Evolutionary conservation across 2,113 vertebrate species (phyloP), one percentile per base, ranked within the genome.

Genomic region (Xenus cinereus): DNA sequence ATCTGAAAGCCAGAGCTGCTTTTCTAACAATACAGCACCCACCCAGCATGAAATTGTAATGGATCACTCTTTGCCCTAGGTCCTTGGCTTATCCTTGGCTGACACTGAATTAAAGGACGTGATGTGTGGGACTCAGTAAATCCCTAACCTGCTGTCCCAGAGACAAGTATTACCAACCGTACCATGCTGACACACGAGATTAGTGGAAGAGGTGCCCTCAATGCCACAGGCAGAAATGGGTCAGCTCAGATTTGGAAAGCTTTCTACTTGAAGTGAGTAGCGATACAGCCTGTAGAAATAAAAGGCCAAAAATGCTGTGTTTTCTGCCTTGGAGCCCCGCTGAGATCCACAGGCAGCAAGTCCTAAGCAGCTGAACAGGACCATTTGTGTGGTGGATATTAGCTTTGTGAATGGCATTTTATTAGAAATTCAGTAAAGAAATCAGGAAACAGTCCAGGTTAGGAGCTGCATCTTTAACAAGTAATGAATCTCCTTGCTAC

Each of bases 71-170:
- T 86, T 90, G 95, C 95, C 88, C 83, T 72, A 71, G 90, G 93
- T 93, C 84, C 85, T 93, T 91, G 90, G 69, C 69, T 95, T 97
- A 84, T 97, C 94, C 92, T 94, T 81, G 86, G 69, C 46, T 96
- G 96, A 96, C 94, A 76, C 86, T 87, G 89, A 92, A 89, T 92
- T 94, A 93, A 93, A 92, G 77, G 69, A 75, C 32, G 2, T 14
- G 83, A 79, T 93, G 76, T 60, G 85, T 90, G 66, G 76, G 63
- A 83, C 73, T 90, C 86, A 15, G 73, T 84, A 89, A 92, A 89
- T 81, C 88, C 72, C 86, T 89, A 90, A 94, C 90, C 94, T 92
- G 83, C 95, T 91, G 89, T 90, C 94, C 94, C 80, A 82, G 76
- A 87, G 94, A 95, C 90, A 87, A 92, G 71, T 32, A 81, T 84